Evolutionary conservation across 2,113 vertebrate species (phyloP), one percentile per base, ranked within the genome.

Genomic region (Lepus europaeus): DNA sequence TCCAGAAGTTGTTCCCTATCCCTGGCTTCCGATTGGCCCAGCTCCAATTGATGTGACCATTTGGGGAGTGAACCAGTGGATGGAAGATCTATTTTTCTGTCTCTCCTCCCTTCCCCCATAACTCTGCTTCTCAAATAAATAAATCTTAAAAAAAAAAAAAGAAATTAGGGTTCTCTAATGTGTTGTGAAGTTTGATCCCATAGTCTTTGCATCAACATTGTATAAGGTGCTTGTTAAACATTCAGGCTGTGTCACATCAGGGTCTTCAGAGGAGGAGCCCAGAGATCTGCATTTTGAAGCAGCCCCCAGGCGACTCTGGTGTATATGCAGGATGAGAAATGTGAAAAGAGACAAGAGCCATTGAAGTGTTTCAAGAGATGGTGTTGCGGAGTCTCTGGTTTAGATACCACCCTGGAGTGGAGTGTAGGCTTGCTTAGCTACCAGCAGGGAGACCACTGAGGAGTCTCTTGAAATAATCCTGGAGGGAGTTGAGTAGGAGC

Each of bases 381-480:
- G 72, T 31, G 13, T 19, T n/a, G 25, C 23, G 25, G 68, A 74
- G 53, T 63, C 76, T 53, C 36, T 53, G 64, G 45, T 77, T 93
- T 91, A 86, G 69, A 59, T 53, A 53, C 45, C 31, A 2, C 79
- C 17, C 56, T 83, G 29, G 63, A 94, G 85, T 27, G 11, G 2
- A 70, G 27, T 12, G 20, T 22, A 20, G 17, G 63, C 68, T 33
- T 61, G 61, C 77, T 66, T 66, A 72, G 79, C 53, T 27, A 39
- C 79, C 64, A 66, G 17, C 73, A 91, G 45, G 90, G 33, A 73
- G 70, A 51, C 33, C 3, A 33, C 33, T 77, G 59, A 56, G 45
- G 74, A 89, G 77, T 33, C 88, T 91, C 69, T 93, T 68, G 84
- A 86, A 85, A 89, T 86, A 72, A 93, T 85, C 31, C 25, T 53